A percentile compares a stretch with the other conserved stretches of the same genome.
Evolutionary conservation across 2,113 vertebrate genomes (phyloP).

Genomic region (Myrmecobius fasciatus): DNA sequence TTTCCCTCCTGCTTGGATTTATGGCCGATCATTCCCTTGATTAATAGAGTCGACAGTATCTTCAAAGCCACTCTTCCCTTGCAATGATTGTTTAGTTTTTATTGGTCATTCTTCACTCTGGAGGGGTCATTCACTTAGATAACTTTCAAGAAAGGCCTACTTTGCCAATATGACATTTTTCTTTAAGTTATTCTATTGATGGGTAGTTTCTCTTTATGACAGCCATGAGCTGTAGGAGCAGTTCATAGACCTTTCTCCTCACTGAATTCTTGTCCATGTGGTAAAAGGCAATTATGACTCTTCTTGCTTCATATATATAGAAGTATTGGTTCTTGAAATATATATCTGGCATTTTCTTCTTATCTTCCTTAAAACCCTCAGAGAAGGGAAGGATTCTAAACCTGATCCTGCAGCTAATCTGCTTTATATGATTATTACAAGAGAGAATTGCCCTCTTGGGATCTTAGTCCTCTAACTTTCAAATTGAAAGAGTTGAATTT

Average conservation of each 20-base stretch:
- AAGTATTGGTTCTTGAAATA: neutral
- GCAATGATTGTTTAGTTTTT: slow-evolving; percentile 52
- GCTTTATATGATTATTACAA: neutral
- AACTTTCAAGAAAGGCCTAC: slow-evolving; percentile 45
- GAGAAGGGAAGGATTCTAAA: neutral
- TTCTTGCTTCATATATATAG: neutral
- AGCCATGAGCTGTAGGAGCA: neutral
- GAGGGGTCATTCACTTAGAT: slow-evolving; percentile 64
- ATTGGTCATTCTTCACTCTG: slow-evolving; percentile 47
- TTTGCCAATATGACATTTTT: slow-evolving; percentile 62
- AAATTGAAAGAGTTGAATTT: neutral
- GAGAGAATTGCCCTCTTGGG: neutral
- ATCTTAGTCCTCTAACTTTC: neutral
- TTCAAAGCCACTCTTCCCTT: slow-evolving; percentile 50
- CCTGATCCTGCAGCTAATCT: neutral
- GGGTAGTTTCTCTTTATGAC: slow-evolving; percentile 45
- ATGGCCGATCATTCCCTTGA: slow-evolving; percentile 58
- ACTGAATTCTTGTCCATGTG: neutral
- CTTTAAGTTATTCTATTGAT: slow-evolving; percentile 61
- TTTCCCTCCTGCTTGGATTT: slow-evolving; percentile 61
- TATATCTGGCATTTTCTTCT: neutral
- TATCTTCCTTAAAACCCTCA: neutral
- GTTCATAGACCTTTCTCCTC: neutral
- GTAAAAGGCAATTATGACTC: neutral
- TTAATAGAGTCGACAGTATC: slow-evolving; percentile 59